A percentile compares a stretch with the other conserved stretches of the same genome.
Conservation (phyloP, 2,113 vertebrate genomes). For the Oncorhynchus clarkii region DNA sequence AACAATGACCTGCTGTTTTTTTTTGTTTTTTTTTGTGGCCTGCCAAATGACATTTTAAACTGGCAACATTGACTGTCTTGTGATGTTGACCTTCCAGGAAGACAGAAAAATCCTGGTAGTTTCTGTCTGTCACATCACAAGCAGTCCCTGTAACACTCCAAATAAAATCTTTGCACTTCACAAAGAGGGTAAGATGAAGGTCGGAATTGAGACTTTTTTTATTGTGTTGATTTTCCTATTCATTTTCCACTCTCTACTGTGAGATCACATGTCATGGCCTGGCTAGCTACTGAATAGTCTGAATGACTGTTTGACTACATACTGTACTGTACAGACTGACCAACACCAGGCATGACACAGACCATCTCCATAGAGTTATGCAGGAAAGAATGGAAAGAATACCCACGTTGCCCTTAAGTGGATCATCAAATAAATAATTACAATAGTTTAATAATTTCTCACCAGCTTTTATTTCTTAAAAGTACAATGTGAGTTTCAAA, state of each 20-base stretch:
- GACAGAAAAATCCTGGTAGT: neutral
- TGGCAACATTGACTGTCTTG: conserved; percentile 21
- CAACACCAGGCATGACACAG: conserved; percentile 9
- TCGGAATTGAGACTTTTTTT: neutral
- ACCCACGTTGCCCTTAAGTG: conserved; percentile 13
- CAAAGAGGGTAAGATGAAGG: neutral
- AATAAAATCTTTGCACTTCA: conserved; percentile 8
- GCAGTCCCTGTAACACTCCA: conserved; percentile 20
- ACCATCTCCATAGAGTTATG: neutral
- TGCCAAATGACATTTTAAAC: conserved; percentile 58
- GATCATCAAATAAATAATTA: conserved; percentile 10
- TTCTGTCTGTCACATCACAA: conserved; percentile 1
- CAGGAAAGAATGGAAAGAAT: conserved; percentile 12
- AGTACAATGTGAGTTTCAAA: conserved; percentile 2
- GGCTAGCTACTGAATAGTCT: conserved; percentile 15
- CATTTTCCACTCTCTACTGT: conserved; percentile 2
- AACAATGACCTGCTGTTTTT: conserved; percentile 42
- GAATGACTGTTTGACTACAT: conserved; percentile 23
- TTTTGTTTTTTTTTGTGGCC: conserved; percentile 50
- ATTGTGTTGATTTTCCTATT: neutral
- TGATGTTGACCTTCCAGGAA: neutral
- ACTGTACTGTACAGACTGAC: too few species aligned
- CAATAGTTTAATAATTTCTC: too few species aligned
- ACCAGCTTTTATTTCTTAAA: too few species aligned
- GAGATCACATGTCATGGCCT: conserved; percentile 22